Evolutionary conservation across 2,888 invertebrate genomes (phyloP).

Genomic region (Empis stercorea): DNA sequence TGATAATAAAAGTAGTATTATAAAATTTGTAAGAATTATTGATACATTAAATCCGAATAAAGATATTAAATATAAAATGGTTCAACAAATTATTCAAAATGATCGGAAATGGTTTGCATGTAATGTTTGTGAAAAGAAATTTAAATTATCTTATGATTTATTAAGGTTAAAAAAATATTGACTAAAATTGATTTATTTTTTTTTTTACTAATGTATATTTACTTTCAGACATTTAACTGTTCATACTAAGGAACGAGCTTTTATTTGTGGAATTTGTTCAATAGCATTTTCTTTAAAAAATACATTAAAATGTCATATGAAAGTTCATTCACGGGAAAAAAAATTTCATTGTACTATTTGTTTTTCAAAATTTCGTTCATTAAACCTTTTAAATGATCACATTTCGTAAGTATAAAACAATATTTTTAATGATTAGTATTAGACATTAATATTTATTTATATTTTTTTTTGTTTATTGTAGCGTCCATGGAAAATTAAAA

Average conservation of each 20-base stretch:
- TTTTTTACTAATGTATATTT: neutral
- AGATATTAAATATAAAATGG: conserved; percentile 11
- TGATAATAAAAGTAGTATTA: neutral
- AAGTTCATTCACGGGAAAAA: conserved; percentile 8
- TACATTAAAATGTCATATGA: conserved; percentile 17
- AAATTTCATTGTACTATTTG: conserved; percentile 15
- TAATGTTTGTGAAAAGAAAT: conserved; percentile 21
- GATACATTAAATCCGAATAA: conserved; percentile 15
- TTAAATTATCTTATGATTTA: conserved; percentile 20
- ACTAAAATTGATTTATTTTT: neutral
- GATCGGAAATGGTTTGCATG: conserved; percentile 18
- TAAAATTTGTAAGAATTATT: conserved; percentile 8
- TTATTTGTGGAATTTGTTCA: conserved; percentile 18
- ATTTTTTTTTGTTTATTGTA: too few species aligned
- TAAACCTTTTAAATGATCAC: conserved; percentile 15
- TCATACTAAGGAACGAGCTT: conserved; percentile 21
- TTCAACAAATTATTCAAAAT: conserved; percentile 13
- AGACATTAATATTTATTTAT: too few species aligned
- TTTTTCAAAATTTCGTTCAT: conserved; percentile 12
- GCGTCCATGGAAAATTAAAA: conserved; percentile 5
- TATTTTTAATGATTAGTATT: conserved; percentile 1
- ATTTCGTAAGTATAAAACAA: conserved; percentile 11
- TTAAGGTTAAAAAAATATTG: conserved; percentile 17
- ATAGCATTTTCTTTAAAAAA: conserved; percentile 16
- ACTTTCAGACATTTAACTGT: conserved; percentile 3